Evolutionary conservation across 2,888 invertebrate species (phyloP).

Genomic region (Agrochola lota): DNA sequence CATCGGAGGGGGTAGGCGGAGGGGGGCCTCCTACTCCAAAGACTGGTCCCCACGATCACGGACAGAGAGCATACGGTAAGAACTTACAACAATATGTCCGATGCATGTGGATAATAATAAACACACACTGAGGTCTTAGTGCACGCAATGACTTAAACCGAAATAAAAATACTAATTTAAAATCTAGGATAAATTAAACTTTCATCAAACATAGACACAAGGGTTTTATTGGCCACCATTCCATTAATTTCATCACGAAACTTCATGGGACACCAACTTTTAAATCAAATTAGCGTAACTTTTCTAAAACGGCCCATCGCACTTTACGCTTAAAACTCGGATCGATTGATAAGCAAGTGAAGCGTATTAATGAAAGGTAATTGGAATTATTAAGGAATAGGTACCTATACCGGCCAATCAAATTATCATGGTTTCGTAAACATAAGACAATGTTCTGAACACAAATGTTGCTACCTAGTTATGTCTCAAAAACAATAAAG

Average conservation of each 20-base stretch:
- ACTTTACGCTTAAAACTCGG: conserved; percentile 20
- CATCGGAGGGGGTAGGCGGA: conserved; percentile 91
- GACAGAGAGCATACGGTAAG: conserved; percentile 95
- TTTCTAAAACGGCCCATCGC: neutral
- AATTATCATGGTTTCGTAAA: neutral
- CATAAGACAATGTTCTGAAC: neutral
- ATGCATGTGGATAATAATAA: conserved; percentile 13
- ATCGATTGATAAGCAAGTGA: conserved; percentile 16
- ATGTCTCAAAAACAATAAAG: neutral
- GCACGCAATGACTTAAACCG: conserved; percentile 41
- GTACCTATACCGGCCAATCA: neutral
- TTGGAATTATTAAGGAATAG: conserved; percentile 16
- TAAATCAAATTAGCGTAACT: conserved; percentile 29
- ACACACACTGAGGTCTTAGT: conserved; percentile 2
- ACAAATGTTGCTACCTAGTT: neutral
- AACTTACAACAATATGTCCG: neutral
- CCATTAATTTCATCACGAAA: conserved; percentile 38
- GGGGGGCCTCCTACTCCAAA: conserved; percentile 94
- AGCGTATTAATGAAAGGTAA: conserved; percentile 9
- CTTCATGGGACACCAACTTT: conserved; percentile 30
- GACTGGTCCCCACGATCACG: conserved; percentile 95
- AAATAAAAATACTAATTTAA: conserved; percentile 47
- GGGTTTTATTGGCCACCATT: conserved; percentile 30
- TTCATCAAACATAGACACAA: conserved; percentile 23
- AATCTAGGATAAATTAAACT: conserved; percentile 17